Evolutionary conservation across 2,797 vertebrate genomes (phyloP).

Genomic region (Sphenopsis melanotis): DNA sequence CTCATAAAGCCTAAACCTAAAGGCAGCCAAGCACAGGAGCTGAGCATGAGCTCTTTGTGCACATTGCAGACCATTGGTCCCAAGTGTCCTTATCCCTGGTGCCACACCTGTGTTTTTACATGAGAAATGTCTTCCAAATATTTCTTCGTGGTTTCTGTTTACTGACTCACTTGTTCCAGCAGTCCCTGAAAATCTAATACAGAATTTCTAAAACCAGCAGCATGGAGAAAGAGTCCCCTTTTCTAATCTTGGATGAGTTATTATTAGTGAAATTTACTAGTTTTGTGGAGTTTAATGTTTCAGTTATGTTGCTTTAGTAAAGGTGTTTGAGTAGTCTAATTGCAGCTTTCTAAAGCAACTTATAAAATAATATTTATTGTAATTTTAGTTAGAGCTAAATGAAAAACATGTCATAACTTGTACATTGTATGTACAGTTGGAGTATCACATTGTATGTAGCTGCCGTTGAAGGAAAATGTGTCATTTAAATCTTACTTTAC

Average conservation of each 20-base stretch:
- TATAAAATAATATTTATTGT: neutral
- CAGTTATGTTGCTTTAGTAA: neutral
- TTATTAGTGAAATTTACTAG: neutral
- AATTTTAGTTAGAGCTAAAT: neutral
- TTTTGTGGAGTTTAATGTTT: neutral
- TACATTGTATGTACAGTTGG: accelerated
- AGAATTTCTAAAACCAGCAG: neutral
- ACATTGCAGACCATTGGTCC: neutral
- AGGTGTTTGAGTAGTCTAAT: neutral
- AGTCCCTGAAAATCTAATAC: neutral
- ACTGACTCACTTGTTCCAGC: neutral
- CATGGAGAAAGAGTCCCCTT: neutral
- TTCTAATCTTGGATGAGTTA: neutral
- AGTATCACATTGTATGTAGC: neutral
- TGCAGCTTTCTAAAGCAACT: neutral
- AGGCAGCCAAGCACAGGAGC: neutral
- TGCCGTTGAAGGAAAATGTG: neutral
- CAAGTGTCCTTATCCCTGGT: neutral
- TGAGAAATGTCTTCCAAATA: neutral
- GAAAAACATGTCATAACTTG: accelerated
- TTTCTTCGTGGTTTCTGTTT: neutral
- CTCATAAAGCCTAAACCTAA: neutral
- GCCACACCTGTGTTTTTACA: neutral
- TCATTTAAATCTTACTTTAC: neutral
- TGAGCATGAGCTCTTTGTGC: neutral